These are phyloP conservation scores for Busseola fusca DNA, from an alignment of 2,888 invertebrate genomes.

Conservation along the genomic window DNA sequence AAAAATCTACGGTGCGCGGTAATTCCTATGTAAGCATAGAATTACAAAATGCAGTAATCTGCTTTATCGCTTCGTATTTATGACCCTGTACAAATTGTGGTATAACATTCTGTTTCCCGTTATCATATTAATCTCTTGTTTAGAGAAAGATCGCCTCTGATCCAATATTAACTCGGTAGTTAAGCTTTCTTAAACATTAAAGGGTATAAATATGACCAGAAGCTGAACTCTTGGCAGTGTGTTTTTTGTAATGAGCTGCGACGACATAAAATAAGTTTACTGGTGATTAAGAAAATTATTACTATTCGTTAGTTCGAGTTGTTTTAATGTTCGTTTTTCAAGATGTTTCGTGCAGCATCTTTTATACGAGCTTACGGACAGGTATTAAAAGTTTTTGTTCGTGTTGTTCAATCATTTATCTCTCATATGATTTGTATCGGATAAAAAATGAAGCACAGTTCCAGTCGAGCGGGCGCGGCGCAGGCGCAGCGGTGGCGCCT, in stretches of 20 bases:
- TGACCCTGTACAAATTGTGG: conserved; percentile 75
- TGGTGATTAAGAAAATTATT: conserved; percentile 34
- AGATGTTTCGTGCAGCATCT: conserved; percentile 85
- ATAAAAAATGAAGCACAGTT: conserved; percentile 47
- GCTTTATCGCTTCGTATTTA: conserved; percentile 75
- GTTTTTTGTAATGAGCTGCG: conserved; percentile 50
- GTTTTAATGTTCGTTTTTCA: conserved; percentile 65
- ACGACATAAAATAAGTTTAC: conserved; percentile 34
- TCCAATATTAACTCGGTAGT: conserved; percentile 75
- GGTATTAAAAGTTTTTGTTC: conserved; percentile 68
- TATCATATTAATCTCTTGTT: conserved; percentile 80
- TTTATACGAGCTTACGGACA: conserved; percentile 83
- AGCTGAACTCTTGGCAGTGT: conserved; percentile 61
- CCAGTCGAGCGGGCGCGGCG: conserved; percentile 45
- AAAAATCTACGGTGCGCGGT: conserved; percentile 19
- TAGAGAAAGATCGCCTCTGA: conserved; percentile 72
- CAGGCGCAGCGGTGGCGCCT: conserved; percentile 49
- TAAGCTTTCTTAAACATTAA: conserved; percentile 74
- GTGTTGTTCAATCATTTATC: conserved; percentile 47
- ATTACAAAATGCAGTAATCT: conserved; percentile 68
- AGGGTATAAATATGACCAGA: conserved; percentile 75
- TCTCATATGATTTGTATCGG: conserved; percentile 44
- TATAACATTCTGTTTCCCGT: conserved; percentile 73
- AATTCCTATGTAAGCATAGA: conserved; percentile 54
- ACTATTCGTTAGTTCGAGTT: conserved; percentile 42